Conservation (phyloP, 1,140 invertebrate species). For the Hetaerina americana region DNA sequence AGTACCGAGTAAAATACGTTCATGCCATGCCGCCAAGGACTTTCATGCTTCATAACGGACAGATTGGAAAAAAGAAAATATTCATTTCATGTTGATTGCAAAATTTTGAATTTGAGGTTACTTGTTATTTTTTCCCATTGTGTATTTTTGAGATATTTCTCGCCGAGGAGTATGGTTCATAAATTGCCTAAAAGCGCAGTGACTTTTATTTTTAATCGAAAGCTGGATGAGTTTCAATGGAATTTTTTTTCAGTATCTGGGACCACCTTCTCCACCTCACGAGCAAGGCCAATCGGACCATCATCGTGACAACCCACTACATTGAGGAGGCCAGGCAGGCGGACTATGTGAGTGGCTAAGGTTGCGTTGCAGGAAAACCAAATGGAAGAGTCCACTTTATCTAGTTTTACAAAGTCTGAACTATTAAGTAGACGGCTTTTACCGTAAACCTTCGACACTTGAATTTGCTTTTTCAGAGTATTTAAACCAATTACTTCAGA, state of each 20-base stretch:
- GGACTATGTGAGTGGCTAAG: conserved; percentile 29
- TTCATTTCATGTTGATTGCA: neutral
- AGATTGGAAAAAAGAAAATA: neutral
- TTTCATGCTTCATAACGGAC: neutral
- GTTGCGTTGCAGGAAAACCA: too few species aligned
- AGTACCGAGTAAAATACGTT: too few species aligned
- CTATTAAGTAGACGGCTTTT: too few species aligned
- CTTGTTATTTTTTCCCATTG: neutral
- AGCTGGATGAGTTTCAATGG: neutral
- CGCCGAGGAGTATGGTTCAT: neutral
- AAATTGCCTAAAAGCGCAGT: neutral
- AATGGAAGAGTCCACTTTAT: too few species aligned
- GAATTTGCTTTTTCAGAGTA: too few species aligned
- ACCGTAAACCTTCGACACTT: too few species aligned
- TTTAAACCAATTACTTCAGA: too few species aligned
- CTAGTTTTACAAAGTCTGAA: too few species aligned
- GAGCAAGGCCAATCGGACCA: conserved; percentile 24
- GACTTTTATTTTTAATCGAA: too few species aligned
- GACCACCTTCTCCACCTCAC: conserved; percentile 39
- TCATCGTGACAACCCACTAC: conserved; percentile 46
- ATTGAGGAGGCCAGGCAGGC: conserved; percentile 43
- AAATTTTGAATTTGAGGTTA: neutral
- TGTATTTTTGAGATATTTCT: neutral
- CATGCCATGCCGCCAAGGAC: too few species aligned
- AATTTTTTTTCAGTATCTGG: conserved; percentile 37